These are phyloP conservation scores for Tetramorium simillimum DNA, from an alignment of 1,140 invertebrate genomes.

Conservation along the genomic window DNA sequence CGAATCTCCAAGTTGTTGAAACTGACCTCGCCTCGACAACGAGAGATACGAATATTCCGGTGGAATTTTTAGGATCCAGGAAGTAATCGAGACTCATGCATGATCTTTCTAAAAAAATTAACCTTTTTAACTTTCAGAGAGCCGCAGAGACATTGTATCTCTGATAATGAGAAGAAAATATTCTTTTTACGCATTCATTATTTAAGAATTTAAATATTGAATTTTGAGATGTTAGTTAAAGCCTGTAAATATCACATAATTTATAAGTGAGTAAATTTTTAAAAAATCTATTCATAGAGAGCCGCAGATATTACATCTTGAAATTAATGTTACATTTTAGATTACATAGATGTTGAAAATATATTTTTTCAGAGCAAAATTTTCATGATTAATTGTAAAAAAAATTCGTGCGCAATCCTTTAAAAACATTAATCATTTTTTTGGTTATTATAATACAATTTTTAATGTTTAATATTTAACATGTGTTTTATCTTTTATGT, in stretches of 20 bases:
- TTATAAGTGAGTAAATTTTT: no score
- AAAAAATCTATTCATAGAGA: no score
- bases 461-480: background rate
- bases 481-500: background rate
- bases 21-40: background rate
- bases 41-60: background rate
- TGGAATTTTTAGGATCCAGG: background rate
- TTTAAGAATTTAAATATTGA: no score
- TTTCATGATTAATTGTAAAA: no score
- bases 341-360: no score
- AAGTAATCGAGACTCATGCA: background rate
- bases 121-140: background rate
- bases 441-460: background rate
- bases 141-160: background rate
- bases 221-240: no score
- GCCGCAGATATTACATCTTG: no score
- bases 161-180: background rate
- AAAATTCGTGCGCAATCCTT: no score
- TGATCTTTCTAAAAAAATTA: background rate
- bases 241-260: no score
- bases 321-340: no score
- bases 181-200: background rate
- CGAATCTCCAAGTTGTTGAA: conserved; percentile 10
- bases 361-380: no score
- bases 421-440: background rate